A percentile compares a stretch with the other conserved stretches of the same genome.
Conservation (phyloP, 2,113 vertebrate genomes). For the Ammodytes marinus region DNA sequence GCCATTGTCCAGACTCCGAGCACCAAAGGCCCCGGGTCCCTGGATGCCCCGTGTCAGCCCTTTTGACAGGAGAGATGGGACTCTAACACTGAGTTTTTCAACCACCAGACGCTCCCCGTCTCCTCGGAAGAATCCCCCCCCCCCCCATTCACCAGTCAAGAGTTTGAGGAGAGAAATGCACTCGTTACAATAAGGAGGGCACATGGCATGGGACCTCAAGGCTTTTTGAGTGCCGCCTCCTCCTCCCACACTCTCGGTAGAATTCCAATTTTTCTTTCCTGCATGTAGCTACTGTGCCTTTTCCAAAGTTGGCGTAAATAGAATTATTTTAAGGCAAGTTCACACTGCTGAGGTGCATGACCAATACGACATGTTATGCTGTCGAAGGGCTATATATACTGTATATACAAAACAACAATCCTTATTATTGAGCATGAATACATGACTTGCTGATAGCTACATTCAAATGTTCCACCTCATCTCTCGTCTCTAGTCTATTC, state of each 20-base stretch:
- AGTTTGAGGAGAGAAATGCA: constrained; percentile 85
- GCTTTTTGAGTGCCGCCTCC: constrained; percentile 79
- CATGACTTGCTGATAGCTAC: constrained; percentile 9
- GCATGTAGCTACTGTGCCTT: constrained; percentile 63
- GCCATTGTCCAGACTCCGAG: constrained; percentile 85
- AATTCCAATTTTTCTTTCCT: constrained; percentile 72
- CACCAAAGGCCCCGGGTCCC: constrained; percentile 81
- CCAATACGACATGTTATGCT: constrained; percentile 29
- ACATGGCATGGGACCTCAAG: constrained; percentile 84
- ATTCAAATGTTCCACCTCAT: constrained; percentile 64
- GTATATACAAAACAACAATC: constrained; percentile 18
- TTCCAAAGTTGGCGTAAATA: constrained; percentile 75
- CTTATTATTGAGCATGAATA: constrained; percentile 19
- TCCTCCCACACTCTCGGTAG: constrained; percentile 68
- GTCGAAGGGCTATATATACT: not conserved
- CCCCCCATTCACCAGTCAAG: constrained; percentile 77
- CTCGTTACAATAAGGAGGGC: constrained; percentile 87
- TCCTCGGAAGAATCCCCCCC: constrained; percentile 81
- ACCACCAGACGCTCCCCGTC: constrained; percentile 73
- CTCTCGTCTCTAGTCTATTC: constrained; percentile 62
- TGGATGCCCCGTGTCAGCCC: constrained; percentile 81
- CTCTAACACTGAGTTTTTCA: constrained; percentile 80
- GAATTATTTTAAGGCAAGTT: constrained; percentile 56
- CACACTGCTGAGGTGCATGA: constrained; percentile 32
- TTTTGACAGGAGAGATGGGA: constrained; percentile 85